Base-by-base conservation (phyloP, 2,888 invertebrate species). In the Eupithecia exiguata region DNA sequence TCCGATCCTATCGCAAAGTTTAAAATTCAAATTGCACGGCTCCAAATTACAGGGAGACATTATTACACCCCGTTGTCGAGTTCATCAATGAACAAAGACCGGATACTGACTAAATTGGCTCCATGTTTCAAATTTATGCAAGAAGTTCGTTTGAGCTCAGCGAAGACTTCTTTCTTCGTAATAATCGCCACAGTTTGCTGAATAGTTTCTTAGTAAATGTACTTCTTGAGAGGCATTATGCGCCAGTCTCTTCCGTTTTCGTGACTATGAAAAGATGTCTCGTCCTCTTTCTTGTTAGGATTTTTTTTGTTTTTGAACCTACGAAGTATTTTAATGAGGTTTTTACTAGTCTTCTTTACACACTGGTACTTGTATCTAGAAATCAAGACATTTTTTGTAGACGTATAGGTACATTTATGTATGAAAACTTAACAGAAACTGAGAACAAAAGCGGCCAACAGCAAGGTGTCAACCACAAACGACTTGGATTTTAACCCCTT, bases 131-230 rank as follows among this genome's bases (percentile, higher is more conserved):
- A 70, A 73, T 70, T 70, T 75, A 72, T 76, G 72, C 69, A 73
- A 73, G 62, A 76, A 73, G 65, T 76, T 76, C 61, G 70, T 68
- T 68, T 61, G 68, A 72, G 68, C 74, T 67, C 58, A 53, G 35
- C 70, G 49, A 70, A 82, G 81, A 79, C 80, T 78, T 83, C 77
- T 82, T 83, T 83, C 80, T 80, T 77, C 74, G 79, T 81, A 80
- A 80, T 79, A 72, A 73, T 74, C 69, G 72, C 73, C 74, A 65
- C 65, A 75, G 70, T 68, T 65, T 58, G 46, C 30, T 12, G 21
- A 70, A 58, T n/a, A 70, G 62, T 36, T 65, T 58, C 18, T 62
- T 62, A 18, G 35, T 62, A 36, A 74, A 53, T 68, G 43, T 74
- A 58, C 35, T 63, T 61, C 71, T 70, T 30, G 14, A 68, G 66